Evolutionary conservation across 2,113 vertebrate genomes (phyloP), one percentile per base, ranked within the genome.

Genomic region (Ictalurus punctatus): DNA sequence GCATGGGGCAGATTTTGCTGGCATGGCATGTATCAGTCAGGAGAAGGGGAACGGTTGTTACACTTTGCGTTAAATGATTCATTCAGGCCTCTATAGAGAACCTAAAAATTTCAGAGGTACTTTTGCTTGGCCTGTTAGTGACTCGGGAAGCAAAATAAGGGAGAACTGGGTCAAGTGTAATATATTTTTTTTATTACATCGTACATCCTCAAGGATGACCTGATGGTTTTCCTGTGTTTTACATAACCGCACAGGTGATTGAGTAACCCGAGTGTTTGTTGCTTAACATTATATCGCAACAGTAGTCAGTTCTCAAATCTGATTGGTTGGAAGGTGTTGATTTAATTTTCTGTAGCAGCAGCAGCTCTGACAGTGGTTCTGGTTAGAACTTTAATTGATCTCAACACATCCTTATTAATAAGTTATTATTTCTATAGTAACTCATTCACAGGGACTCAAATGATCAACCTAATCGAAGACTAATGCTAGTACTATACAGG

Each of bases 1-100:
- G 94, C 92, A 92, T 92, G 90, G n/a, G 92, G 86, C n/a, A 83
- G 84, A 71, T 78, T 54, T n/a, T 23, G 19, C 65, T 89, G 85
- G 76, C 85, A 87, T 56, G 76, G 30, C 21, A 30, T 40, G 21
- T 40, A 79, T 65, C 83, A 91, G 86, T 81, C 54, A 67, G 79
- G 83, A 63, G 85, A 88, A 83, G 85, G 27, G 83, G 85, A 85
- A 40, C 84, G 74, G 61, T 34, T 87, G 52, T 67, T 85, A 65
- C 78, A 74, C 58, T 90, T 40, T 86, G 56, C 79, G 79, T 83
- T 85, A 83, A 78, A 87, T 87, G 54, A 87, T 84, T 87, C 58
- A 89, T 89, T 84, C 19, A 73, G 85, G 69, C 58, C 59, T 84
- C 73, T 84, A 54, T 67, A 74, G 73, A 34, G 65, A 23, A 37